These are phyloP conservation scores for Drosophila mayaguana DNA, from an alignment of 2,888 invertebrate genomes.

Conservation along the genomic window DNA sequence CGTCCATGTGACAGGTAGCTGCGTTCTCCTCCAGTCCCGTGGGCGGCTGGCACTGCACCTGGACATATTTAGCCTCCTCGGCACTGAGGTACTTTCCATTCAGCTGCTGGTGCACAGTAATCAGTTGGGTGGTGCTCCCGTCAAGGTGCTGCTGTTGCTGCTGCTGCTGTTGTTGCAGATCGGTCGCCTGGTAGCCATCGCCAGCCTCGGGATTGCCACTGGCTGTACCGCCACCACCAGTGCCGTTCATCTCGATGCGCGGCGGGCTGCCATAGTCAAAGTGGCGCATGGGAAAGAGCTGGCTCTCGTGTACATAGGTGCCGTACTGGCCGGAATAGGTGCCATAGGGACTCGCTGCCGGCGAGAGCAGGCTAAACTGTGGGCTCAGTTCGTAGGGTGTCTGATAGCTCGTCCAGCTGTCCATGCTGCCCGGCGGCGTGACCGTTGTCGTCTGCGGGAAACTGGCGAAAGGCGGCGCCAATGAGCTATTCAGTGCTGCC, in stretches of 20 bases:
- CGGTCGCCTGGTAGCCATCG: conserved; percentile 72
- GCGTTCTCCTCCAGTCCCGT: conserved; percentile 77
- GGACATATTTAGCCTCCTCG: conserved; percentile 84
- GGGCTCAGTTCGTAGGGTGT: conserved; percentile 92
- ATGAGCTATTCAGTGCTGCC: conserved; percentile 72
- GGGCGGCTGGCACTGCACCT: conserved; percentile 71
- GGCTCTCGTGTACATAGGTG: conserved; percentile 90
- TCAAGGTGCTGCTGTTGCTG: conserved; percentile 37
- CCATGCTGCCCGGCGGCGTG: conserved; percentile 88
- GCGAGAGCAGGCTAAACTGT: conserved; percentile 90
- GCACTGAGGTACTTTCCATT: conserved; percentile 83
- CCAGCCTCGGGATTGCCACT: conserved; percentile 87
- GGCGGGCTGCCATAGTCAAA: conserved; percentile 85
- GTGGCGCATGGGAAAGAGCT: conserved; percentile 89
- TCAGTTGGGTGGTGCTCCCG: conserved; percentile 54
- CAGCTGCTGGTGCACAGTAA: conserved; percentile 74
- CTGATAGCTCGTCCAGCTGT: conserved; percentile 91
- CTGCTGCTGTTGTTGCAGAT: conserved; percentile 66
- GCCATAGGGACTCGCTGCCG: conserved; percentile 89
- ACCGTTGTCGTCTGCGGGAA: conserved; percentile 88
- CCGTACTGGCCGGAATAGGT: conserved; percentile 89
- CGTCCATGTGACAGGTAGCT: conserved; percentile 79
- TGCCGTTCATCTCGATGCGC: conserved; percentile 82
- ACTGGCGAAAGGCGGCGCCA: conserved; percentile 87
- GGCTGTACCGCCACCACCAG: conserved; percentile 64